A percentile compares a stretch with the other conserved stretches of the same genome.
Conservation (phyloP, 2,113 vertebrate genomes). For the Grus americana region DNA sequence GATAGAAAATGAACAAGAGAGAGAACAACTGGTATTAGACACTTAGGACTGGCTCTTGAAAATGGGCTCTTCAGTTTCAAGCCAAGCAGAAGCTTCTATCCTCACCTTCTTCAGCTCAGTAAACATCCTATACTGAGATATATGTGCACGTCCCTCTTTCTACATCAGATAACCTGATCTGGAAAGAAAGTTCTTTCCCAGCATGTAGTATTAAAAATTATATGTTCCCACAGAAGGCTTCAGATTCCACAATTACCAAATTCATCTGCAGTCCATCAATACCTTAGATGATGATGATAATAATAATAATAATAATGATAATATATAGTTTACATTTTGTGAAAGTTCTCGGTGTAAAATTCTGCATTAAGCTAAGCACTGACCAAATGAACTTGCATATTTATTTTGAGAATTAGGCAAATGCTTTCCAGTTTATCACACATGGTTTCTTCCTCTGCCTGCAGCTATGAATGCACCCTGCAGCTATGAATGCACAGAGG, state of each 20-base stretch:
- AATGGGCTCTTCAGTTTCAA: background rate
- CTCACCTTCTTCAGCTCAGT: background rate
- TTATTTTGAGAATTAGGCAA: slow-evolving; percentile 43
- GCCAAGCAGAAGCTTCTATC: background rate
- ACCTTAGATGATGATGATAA: background rate
- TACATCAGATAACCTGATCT: background rate
- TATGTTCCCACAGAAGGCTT: background rate
- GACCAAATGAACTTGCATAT: background rate
- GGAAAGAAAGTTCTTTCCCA: background rate
- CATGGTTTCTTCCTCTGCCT: slow-evolving; percentile 20
- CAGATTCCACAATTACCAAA: background rate
- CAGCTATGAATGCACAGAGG: background rate
- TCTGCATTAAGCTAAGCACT: slow-evolving; percentile 5
- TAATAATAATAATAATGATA: background rate
- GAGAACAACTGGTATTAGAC: background rate
- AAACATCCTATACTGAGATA: background rate
- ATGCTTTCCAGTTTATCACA: slow-evolving; percentile 65
- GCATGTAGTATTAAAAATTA: background rate
- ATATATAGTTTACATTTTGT: background rate
- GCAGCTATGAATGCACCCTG: background rate
- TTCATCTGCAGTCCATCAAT: background rate
- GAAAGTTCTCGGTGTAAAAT: background rate
- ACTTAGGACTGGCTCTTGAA: background rate
- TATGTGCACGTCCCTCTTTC: background rate
- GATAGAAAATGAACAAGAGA: background rate